Evolutionary conservation across 1,140 invertebrate genomes (phyloP), one percentile per base, ranked within the genome.

Genomic region (Nasonia longicornis): DNA sequence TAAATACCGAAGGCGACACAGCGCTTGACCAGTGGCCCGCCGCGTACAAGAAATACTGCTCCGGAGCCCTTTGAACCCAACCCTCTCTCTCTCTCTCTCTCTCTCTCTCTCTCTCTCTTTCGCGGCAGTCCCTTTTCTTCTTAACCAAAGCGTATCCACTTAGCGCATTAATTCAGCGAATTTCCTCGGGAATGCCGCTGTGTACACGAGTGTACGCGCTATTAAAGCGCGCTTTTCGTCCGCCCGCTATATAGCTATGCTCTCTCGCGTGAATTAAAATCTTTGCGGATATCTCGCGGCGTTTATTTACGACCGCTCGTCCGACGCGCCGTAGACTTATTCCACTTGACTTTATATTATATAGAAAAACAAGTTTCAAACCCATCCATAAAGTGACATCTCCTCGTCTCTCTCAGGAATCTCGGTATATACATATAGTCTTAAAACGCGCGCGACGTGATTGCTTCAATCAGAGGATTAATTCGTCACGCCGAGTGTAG

Each of bases 1-100:
- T 91, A 91, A 91, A 91, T 91, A 91, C 88, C 88, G 88, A 90
- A 90, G 88, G 90, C 90, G 90, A 91, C 90, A 90, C 88, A 90
- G 86, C 89, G 89, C 89, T 91, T 90, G 90, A 91, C 89, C 89
- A 90, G 87, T 85, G 87, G 86, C 88, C 86, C 86, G 88, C 87
- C 87, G 82, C 85, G 26, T 63, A 82, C 89, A 89, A 90, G 89
- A 89, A 89, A 90, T 90, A 91, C 87, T 86, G 86, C 83, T 82
- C 81, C 75, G 82, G 85, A 80, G 83, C 84, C 83, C 86, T 84
- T 81, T 85, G 78, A 83, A 85, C 84, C 82, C 76, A 26, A 26
- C 83, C 80, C 64, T 79, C 69, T 38, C 76, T 74, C 76, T 42
- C 48, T 83, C 80, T 82, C 64, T 80, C 80, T 81, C 69, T 38